Evolutionary conservation across 2,797 vertebrate genomes (phyloP).

Genomic region (Lacerta agilis): DNA sequence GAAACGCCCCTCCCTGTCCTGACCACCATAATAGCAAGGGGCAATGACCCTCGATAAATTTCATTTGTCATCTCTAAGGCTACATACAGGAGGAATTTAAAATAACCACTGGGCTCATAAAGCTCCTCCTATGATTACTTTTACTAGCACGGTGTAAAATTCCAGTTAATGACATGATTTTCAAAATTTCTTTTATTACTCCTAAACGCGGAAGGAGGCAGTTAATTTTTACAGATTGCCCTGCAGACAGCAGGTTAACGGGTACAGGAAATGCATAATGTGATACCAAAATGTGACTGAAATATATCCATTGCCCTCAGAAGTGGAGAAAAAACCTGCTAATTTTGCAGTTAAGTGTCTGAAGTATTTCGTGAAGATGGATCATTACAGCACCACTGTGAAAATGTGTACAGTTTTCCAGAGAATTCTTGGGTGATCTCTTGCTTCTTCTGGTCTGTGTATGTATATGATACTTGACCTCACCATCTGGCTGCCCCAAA

Average conservation of each 20-base stretch:
- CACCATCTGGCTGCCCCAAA: too few relatives aligned
- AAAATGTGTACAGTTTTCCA: not conserved
- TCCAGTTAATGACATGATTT: not conserved
- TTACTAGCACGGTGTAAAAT: not conserved
- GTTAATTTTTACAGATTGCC: constrained; percentile 6
- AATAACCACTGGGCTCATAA: not conserved
- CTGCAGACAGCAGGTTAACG: not conserved
- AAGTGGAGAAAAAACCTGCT: not conserved
- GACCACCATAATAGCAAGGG: not conserved
- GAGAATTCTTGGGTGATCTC: not conserved
- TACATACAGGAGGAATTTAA: not conserved
- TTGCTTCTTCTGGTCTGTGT: not conserved
- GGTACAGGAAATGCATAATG: not conserved
- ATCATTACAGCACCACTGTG: not conserved
- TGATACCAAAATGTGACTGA: not conserved
- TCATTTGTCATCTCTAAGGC: not conserved
- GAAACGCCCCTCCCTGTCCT: not conserved
- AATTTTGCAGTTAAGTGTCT: not conserved
- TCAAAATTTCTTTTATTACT: not conserved
- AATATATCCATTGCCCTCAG: not conserved
- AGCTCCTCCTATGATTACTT: not conserved
- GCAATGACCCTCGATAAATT: not conserved
- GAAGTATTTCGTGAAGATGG: not conserved
- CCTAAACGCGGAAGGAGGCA: not conserved
- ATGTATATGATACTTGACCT: not conserved